Percentiles rank a stretch among this genome's conserved stretches.
Conservation (phyloP, 2,113 vertebrate species). For the Patagioenas fasciata region DNA sequence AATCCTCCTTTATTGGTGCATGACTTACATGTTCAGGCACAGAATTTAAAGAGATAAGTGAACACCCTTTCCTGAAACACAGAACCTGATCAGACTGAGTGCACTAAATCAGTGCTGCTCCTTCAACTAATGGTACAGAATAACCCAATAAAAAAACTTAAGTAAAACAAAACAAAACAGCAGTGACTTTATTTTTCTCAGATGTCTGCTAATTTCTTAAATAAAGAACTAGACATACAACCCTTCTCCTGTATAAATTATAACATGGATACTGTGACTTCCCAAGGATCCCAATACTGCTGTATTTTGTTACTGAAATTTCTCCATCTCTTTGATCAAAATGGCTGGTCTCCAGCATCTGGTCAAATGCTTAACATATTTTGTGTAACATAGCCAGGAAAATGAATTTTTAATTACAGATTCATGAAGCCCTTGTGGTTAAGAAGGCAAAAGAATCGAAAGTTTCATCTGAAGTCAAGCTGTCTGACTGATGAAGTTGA, state of each 20-base stretch:
- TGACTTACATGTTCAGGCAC: not conserved
- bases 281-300: not conserved
- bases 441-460: not conserved
- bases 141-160: not conserved
- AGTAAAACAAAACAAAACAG: not conserved
- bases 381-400: not conserved
- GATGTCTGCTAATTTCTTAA: not conserved
- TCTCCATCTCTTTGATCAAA: not conserved
- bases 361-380: conserved; percentile 7
- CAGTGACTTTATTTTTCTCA: not conserved
- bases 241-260: not conserved
- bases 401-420: conserved; percentile 21
- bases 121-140: not conserved
- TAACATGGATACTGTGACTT: not conserved
- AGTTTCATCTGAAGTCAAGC: not conserved
- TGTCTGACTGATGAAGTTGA: not conserved
- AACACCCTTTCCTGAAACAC: not conserved
- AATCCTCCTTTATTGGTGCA: not conserved
- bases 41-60: not conserved
- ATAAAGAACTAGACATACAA: not conserved
- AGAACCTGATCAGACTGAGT: not conserved
- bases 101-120: not conserved
- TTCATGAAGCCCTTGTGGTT: not conserved
- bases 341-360: not conserved
- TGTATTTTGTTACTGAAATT: not conserved